Conservation (phyloP, 1,140 invertebrate genomes). For the Drosophila pseudoananassae region DNA sequence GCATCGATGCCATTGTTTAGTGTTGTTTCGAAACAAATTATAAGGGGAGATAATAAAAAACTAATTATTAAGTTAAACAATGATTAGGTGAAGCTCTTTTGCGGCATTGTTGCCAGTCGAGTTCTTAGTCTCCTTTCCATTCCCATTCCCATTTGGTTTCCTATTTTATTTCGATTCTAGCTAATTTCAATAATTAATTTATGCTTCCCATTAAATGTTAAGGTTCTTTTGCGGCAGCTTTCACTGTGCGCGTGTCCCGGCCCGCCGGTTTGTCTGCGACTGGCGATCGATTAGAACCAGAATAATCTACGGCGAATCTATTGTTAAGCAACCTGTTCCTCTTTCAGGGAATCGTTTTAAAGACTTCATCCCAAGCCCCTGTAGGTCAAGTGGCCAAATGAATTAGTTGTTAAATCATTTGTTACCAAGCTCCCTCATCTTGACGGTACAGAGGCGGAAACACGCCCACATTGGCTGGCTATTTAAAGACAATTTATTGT, state of each 20-base stretch:
- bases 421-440: slow-evolving; percentile 18
- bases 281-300: slow-evolving; percentile 33
- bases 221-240: slow-evolving; percentile 49
- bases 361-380: slow-evolving; percentile 1
- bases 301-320: slow-evolving; percentile 14
- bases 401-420: slow-evolving; percentile 51
- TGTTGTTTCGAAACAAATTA: slow-evolving; percentile 52
- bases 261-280: slow-evolving; percentile 45
- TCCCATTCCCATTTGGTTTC: slow-evolving; percentile 25
- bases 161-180: slow-evolving; percentile 42
- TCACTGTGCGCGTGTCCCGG: slow-evolving; percentile 64
- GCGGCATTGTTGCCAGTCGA: slow-evolving; percentile 18
- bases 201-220: slow-evolving; percentile 63
- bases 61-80: slow-evolving; percentile 80
- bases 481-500: slow-evolving; percentile 73
- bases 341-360: slow-evolving; percentile 12
- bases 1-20: slow-evolving; percentile 51
- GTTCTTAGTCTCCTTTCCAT: slow-evolving; percentile 28
- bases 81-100: slow-evolving; percentile 62
- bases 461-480: slow-evolving; percentile 37
- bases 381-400: slow-evolving; percentile 52
- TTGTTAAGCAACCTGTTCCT: slow-evolving; percentile 5
- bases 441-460: slow-evolving; percentile 69
- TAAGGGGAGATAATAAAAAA: slow-evolving; percentile 57
- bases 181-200: slow-evolving; percentile 78